Evolutionary conservation across 1,140 invertebrate genomes (phyloP), one percentile per base, ranked within the genome.

Genomic region (Drosophila nigrodunni): DNA sequence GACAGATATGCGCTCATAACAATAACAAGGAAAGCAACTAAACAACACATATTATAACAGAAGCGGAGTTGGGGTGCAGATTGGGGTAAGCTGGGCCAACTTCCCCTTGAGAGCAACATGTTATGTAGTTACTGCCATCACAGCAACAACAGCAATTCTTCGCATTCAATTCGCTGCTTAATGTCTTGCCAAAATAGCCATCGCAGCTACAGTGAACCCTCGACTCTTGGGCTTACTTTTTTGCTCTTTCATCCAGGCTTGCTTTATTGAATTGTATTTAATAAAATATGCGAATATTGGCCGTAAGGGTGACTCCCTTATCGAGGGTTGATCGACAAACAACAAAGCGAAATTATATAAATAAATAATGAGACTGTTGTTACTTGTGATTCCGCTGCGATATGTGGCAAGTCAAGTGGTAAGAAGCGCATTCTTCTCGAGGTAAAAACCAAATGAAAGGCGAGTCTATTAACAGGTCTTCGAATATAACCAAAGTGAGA

Each of bases 251-350:
- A 30, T 30, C 6, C 3, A 30, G 25, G 25, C 25, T 30, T 30
- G 25, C 58, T 69, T 80, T 85, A 89, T 89, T 85, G 85, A 89
- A 89, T 89, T 89, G 80, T 85, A 85, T 81, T 89, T 89, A 89
- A 89, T 89, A 90, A 74, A 77, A 89, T 85, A 89, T 89, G 65
- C 49, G 77, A 54, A 64, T 49, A 52, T 64, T 67, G 34, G 46
- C 75, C 46, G 57, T 46, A 61, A 77, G 79, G 83, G 83, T 87
- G 10, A 41, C 54, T 64, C 44, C 52, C 44, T 34, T 13, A 18
- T n/a, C 61, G 35, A 60, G 68, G 68, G 69, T 67, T 55, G 65
- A 52, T 46, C 50, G 21, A 30, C 25, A 35, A 54, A 37, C 13
- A 39, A 44, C 43, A 43, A 58, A 47, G 46, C 35, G 25, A 69